Evolutionary conservation across 2,113 vertebrate genomes (phyloP).

Genomic region (Phalacrocorax brasilianus): DNA sequence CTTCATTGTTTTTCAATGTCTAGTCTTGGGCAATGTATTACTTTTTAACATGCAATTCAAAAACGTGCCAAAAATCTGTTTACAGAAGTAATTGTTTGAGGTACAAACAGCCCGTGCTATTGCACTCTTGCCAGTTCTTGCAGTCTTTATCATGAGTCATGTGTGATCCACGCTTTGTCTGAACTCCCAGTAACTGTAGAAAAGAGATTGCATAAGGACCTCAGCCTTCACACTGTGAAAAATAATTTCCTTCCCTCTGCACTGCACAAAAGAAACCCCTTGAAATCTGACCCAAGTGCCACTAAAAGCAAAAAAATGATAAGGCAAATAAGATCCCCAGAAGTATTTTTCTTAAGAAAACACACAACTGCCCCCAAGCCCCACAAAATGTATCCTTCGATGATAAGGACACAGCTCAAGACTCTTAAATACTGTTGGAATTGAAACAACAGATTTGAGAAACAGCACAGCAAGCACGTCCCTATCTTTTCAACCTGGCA

Average conservation of each 20-base stretch:
- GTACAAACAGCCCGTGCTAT: constrained; percentile 40
- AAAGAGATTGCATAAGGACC: constrained; percentile 27
- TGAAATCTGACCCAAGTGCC: neutral
- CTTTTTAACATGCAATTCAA: neutral
- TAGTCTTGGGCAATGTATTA: neutral
- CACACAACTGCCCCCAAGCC: neutral
- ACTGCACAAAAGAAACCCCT: neutral
- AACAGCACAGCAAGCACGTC: neutral
- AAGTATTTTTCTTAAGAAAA: neutral
- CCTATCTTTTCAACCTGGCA: neutral
- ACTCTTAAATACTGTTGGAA: neutral
- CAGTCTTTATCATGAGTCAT: constrained; percentile 50
- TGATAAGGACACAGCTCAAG: neutral
- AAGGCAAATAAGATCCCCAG: neutral
- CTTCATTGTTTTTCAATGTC: constrained; percentile 11
- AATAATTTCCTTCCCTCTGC: neutral
- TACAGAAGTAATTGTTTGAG: constrained; percentile 46
- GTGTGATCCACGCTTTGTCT: neutral
- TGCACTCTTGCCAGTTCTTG: constrained; percentile 44
- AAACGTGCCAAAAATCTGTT: constrained; percentile 44
- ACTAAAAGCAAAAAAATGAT: neutral
- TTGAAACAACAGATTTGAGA: neutral
- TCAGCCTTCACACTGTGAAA: neutral
- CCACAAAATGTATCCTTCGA: neutral
- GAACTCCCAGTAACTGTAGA: constrained; percentile 30